A percentile compares a stretch with the other conserved stretches of the same genome.
Evolutionary conservation across 92 coral and sea anemone species (phyloP).

Genomic region (Phymanthus crucifer): DNA sequence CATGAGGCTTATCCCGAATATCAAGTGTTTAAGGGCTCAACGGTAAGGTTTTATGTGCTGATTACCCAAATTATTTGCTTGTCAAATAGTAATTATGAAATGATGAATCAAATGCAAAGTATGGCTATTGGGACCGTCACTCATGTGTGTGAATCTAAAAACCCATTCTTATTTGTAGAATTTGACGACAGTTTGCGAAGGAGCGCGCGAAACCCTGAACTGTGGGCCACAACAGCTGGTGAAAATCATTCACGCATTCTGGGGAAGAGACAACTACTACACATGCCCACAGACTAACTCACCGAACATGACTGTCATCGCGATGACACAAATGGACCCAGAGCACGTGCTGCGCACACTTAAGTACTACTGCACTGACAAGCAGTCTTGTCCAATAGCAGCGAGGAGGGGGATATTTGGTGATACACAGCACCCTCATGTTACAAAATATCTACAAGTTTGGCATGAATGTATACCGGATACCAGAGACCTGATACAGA

Average conservation of each 20-base stretch:
- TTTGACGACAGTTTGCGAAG: constrained; percentile 76
- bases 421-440: constrained; percentile 51
- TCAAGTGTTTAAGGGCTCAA: not conserved
- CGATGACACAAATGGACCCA: constrained; percentile 59
- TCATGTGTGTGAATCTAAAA: not conserved
- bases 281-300: constrained; percentile 69
- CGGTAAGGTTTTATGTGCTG: no score
- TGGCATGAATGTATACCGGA: constrained; percentile 94
- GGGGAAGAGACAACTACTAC: constrained; percentile 84
- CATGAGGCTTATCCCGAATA: constrained; percentile 10
- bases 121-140: no score
- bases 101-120: no score
- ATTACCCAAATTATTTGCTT: no score
- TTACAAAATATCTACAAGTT: constrained; percentile 72
- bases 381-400: constrained; percentile 59
- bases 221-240: constrained; percentile 66
- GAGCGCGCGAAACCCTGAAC: constrained; percentile 48
- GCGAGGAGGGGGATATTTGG: constrained; percentile 60
- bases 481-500: constrained; percentile 36
- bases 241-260: constrained; percentile 82
- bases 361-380: constrained; percentile 61
- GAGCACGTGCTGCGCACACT: constrained; percentile 63
- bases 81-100: no score
- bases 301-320: constrained; percentile 50
- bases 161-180: constrained; percentile 38